phyloP scores from a whole-genome alignment of 2,113 vertebrate species.

The Burhinus bistriatus region DNA sequence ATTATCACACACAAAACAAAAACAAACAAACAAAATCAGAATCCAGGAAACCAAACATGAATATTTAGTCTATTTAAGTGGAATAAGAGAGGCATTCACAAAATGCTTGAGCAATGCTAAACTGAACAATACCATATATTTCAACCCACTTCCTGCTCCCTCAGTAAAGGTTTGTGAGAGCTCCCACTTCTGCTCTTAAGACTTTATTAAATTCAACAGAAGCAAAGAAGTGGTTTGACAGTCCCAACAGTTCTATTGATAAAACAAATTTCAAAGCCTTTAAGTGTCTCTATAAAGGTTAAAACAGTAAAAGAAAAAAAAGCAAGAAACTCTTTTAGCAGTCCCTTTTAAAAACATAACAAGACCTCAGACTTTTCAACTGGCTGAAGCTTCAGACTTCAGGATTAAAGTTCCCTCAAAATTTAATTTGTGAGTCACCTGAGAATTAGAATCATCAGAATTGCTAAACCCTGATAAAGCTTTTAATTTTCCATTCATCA shows the following conservation, averaged over 20 bases:
- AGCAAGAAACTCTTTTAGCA: background rate
- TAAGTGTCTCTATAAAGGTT: background rate
- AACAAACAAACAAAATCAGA: background rate
- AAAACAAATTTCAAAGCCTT: background rate
- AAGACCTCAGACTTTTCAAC: background rate
- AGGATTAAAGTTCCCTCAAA: background rate
- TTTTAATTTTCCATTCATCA: background rate
- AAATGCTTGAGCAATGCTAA: background rate
- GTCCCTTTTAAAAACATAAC: background rate
- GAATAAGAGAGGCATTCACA: background rate
- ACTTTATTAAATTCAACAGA: background rate
- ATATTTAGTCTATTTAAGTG: background rate
- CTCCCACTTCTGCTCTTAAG: background rate
- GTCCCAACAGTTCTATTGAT: background rate
- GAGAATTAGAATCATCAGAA: background rate
- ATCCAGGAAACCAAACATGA: background rate
- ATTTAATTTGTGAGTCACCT: background rate
- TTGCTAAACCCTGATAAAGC: background rate
- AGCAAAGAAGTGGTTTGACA: background rate
- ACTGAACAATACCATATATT: background rate
- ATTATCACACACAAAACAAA: background rate
- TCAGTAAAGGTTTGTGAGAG: background rate
- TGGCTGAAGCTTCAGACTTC: background rate
- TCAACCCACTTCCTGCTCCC: background rate
- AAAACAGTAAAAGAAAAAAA: background rate